phyloP scores from a whole-genome alignment of 1,140 invertebrate genomes.

The Lasaia peninsularis region DNA sequence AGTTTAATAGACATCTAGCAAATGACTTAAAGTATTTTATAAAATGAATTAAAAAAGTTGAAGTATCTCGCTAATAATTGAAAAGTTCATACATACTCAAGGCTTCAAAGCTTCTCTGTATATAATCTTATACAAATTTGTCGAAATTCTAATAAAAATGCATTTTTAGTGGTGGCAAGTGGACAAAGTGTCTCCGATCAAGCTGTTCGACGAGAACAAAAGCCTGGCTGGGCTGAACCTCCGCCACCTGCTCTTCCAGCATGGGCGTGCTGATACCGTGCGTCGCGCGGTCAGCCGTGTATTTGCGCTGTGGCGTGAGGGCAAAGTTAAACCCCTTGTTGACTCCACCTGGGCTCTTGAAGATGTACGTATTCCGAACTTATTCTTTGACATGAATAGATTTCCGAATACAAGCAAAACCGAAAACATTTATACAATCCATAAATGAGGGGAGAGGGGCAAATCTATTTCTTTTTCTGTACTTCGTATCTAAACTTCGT shows the following conservation, averaged over 20 bases:
- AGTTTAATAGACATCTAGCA: no score
- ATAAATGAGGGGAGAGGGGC: no score
- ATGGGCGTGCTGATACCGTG: constrained; percentile 85
- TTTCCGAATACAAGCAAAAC: no score
- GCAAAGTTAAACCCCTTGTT: constrained; percentile 88
- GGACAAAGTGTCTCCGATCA: constrained; percentile 92
- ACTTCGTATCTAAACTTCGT: no score
- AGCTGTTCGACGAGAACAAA: constrained; percentile 93
- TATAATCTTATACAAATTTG: not conserved
- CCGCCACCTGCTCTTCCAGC: constrained; percentile 89
- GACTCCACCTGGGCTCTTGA: constrained; percentile 93
- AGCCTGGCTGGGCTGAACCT: constrained; percentile 89
- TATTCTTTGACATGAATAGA: not conserved
- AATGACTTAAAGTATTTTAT: no score
- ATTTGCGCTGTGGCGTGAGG: constrained; percentile 85
- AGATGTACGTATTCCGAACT: constrained; percentile 80
- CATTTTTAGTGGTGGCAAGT: constrained; percentile 90
- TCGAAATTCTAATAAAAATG: not conserved
- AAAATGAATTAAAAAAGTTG: no score
- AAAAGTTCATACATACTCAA: not conserved
- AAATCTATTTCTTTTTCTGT: no score
- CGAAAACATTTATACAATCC: no score
- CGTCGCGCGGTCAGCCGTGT: constrained; percentile 84
- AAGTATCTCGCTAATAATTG: no score
- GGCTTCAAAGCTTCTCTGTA: no score